A percentile compares a stretch with the other conserved stretches of the same genome.
phyloP scores from a whole-genome alignment of 2,113 vertebrate species.

The Ancistrus triradiatus region DNA sequence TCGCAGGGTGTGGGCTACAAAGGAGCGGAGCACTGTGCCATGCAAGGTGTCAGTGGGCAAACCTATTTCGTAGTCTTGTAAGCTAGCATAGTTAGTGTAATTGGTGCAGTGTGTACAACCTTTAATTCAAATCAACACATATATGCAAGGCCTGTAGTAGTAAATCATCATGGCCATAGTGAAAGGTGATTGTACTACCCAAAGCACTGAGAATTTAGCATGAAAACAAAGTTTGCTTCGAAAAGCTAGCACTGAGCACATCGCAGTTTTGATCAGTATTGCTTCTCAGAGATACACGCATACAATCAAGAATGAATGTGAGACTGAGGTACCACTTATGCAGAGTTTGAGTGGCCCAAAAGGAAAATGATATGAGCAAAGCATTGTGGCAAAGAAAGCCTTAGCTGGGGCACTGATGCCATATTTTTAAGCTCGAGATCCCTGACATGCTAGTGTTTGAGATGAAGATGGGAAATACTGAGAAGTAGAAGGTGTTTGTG shows the following conservation, averaged over 20 bases:
- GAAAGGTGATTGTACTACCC: conserved; percentile 62
- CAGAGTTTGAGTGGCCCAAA: conserved; percentile 5
- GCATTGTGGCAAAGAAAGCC: too few relatives aligned
- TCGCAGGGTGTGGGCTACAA: conserved; percentile 12
- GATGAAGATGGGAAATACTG: conserved; percentile 5
- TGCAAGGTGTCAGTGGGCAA: conserved; percentile 24
- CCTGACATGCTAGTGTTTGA: background rate
- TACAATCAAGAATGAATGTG: conserved; percentile 53
- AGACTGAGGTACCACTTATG: conserved; percentile 40
- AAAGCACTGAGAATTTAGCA: conserved; percentile 66
- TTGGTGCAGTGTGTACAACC: conserved; percentile 29
- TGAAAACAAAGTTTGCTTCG: conserved; percentile 25
- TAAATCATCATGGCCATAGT: conserved; percentile 31
- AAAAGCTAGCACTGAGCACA: conserved; percentile 58
- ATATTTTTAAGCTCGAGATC: too few relatives aligned
- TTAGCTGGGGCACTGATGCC: too few relatives aligned
- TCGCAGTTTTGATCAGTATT: conserved; percentile 51
- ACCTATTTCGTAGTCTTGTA: conserved; percentile 2
- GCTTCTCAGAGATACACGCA: conserved; percentile 47
- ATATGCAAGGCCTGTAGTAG: conserved; percentile 23
- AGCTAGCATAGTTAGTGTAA: conserved; percentile 7
- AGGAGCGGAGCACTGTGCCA: conserved; percentile 5
- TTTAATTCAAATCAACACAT: conserved; percentile 15
- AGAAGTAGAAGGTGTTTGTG: background rate
- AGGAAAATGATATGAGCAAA: conserved; percentile 3